Evolutionary conservation across 2,888 invertebrate species (phyloP).

Genomic region (Amphimallon solstitiale): DNA sequence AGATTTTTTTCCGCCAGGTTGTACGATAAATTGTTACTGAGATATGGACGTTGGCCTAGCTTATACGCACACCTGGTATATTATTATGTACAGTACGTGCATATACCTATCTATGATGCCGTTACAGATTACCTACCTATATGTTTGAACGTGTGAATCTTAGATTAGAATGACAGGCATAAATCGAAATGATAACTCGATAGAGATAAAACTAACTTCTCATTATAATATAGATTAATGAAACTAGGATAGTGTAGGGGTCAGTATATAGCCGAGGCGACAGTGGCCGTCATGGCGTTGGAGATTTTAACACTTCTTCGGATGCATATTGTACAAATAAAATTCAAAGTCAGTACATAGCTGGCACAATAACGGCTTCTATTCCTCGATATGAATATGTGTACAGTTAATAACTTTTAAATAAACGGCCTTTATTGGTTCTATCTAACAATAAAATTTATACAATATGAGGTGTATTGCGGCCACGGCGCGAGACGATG

Average conservation of each 20-base stretch:
- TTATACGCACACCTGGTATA: too few relatives aligned
- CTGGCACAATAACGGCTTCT: conserved; percentile 18
- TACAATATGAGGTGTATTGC: conserved; percentile 1
- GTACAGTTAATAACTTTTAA: conserved; percentile 28
- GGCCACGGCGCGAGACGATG: conserved; percentile 1
- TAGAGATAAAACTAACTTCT: conserved; percentile 43
- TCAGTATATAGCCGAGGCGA: background rate
- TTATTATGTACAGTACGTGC: too few relatives aligned
- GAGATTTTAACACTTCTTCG: background rate
- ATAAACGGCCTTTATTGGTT: conserved; percentile 32
- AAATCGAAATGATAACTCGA: conserved; percentile 42
- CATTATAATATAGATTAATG: conserved; percentile 44
- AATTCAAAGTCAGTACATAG: conserved; percentile 25
- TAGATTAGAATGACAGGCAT: conserved; percentile 39
- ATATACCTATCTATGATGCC: too few relatives aligned
- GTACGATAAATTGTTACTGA: too few relatives aligned
- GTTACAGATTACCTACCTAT: too few relatives aligned
- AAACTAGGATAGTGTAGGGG: conserved; percentile 27
- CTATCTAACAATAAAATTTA: conserved; percentile 18
- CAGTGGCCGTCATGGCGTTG: background rate
- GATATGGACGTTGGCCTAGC: too few relatives aligned
- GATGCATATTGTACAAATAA: conserved; percentile 20
- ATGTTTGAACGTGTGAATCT: background rate
- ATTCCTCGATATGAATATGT: conserved; percentile 12
- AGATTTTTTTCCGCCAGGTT: too few relatives aligned